A percentile compares a stretch with the other conserved stretches of the same genome.
Conservation (phyloP, 2,113 vertebrate genomes). For the Thunnus thynnus region DNA sequence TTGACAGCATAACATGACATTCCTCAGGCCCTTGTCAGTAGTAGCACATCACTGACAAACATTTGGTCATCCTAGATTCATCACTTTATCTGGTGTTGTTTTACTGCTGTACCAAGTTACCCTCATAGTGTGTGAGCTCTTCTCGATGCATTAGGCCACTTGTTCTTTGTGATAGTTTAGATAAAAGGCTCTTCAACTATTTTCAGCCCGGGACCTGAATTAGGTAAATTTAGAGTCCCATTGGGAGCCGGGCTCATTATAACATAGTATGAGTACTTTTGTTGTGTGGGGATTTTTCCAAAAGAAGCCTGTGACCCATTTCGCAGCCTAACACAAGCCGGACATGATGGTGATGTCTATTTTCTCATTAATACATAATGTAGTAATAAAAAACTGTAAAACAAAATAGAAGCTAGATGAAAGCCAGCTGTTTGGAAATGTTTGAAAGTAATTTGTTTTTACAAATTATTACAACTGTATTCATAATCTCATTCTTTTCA, state of each 20-base stretch:
- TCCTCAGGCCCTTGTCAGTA: constrained; percentile 69
- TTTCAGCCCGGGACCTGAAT: constrained; percentile 71
- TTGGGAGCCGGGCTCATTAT: constrained; percentile 69
- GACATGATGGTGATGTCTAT: constrained; percentile 2
- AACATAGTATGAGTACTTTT: constrained; percentile 51
- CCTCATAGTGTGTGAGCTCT: background rate
- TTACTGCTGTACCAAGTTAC: background rate
- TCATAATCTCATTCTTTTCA: background rate
- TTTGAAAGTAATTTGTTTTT: background rate
- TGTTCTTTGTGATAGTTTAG: constrained; percentile 46
- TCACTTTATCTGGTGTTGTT: constrained; percentile 16
- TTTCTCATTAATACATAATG: constrained; percentile 7
- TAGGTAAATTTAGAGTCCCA: constrained; percentile 64
- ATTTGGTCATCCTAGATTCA: constrained; percentile 52
- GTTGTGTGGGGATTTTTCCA: constrained; percentile 56
- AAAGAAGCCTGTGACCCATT: constrained; percentile 71
- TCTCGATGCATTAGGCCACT: constrained; percentile 28
- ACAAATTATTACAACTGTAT: background rate
- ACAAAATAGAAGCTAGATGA: background rate
- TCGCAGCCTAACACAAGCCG: constrained; percentile 38
- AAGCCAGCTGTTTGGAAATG: background rate
- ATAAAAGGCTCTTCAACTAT: constrained; percentile 60
- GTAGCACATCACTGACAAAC: constrained; percentile 68
- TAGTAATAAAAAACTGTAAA: background rate
- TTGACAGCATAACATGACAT: constrained; percentile 78